Evolutionary conservation across 2,113 vertebrate genomes (phyloP).

Genomic region (Hiodon alosoides): DNA sequence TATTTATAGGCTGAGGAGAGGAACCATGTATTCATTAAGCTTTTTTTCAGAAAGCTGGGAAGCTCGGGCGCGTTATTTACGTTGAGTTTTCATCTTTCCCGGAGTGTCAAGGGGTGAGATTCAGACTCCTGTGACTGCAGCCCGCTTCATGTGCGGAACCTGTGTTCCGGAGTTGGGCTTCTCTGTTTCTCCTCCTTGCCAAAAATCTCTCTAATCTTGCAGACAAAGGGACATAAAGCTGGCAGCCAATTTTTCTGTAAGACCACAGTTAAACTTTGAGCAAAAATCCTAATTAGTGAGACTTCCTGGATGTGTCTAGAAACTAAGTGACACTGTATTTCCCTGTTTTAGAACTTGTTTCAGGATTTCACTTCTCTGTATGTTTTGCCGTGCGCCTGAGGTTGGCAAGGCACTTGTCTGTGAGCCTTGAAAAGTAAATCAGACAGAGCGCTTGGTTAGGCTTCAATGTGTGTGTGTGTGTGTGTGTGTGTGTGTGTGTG

Average conservation of each 20-base stretch:
- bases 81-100: background rate
- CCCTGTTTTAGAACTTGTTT: background rate
- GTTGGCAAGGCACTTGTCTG: background rate
- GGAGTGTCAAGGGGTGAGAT: background rate
- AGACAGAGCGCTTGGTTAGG: too few relatives aligned
- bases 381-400: background rate
- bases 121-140: background rate
- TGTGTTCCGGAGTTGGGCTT: too few relatives aligned
- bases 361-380: background rate
- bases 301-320: background rate
- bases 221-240: background rate
- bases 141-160: background rate
- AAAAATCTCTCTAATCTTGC: background rate
- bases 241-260: background rate
- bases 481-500: too few relatives aligned
- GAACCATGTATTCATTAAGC: background rate
- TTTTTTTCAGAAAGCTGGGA: background rate
- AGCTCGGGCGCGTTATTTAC: background rate
- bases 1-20: constrained; percentile 5
- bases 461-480: too few relatives aligned
- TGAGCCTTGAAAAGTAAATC: background rate
- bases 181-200: background rate
- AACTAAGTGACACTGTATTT: background rate
- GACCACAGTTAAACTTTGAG: background rate
- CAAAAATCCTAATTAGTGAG: constrained; percentile 14